Base-by-base conservation (phyloP, 2,888 invertebrate genomes). In the Corbicula japonica region DNA sequence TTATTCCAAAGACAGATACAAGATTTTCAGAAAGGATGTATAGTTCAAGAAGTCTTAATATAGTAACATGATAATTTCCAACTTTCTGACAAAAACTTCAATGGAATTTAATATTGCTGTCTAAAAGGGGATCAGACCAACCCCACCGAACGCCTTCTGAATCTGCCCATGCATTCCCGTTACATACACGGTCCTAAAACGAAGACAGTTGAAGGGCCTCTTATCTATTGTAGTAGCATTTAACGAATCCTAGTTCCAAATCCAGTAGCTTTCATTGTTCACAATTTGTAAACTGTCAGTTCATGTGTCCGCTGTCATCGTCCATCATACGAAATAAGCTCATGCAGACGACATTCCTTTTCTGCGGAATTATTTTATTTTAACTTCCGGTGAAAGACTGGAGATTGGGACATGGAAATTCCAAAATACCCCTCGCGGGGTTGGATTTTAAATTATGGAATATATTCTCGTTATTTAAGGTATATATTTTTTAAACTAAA, bases 381-480 rank as follows among this genome's bases (percentile, higher is more conserved):
- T 35, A 41, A 66, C 66, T 66, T 54, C 66, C 66, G 66, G 66
- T 66, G 54, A 28, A 12, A n/a, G 38, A 26, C 32, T 30, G 38
- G 30, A 28, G 54, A 38, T 35, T 34, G 21, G 21, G 44, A 26
- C 18, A 66, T 66, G 66, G 66, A 41, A 38, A 35, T 66, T 21
- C 52, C 1, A 23, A 38, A 4, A 21, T 41, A 48, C 69, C 69
- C 69, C 18, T 60, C 46, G 26, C 15, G 69, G 69, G 69, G 60
- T 21, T 12, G 34, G n/a, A 35, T n/a, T 48, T 60, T 35, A 34
- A 60, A 46, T 18, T 34, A 60, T 60, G 69, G 69, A 70, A 35
- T 60, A 48, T 50, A 70, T 48, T 35, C 50, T n/a, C 32, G 60
- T 35, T 38, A 48, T 41, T 58, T 70, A 70, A 70, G 69, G 69